phyloP scores from a whole-genome alignment of 2,113 vertebrate species.

The Alosa alosa region DNA sequence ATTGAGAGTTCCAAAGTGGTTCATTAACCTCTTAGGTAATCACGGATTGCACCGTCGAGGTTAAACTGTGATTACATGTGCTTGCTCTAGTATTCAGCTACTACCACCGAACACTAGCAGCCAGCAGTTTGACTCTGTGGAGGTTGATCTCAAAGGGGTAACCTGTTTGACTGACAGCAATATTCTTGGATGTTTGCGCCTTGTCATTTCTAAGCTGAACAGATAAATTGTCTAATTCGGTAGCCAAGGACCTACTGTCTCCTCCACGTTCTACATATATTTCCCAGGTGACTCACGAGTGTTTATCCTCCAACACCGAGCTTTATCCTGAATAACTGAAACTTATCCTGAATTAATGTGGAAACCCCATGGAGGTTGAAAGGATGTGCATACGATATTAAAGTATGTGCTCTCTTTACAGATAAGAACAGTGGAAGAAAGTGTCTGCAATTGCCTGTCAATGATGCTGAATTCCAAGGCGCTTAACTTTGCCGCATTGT shows the following conservation, averaged over 20 bases:
- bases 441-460: slow-evolving; percentile 28
- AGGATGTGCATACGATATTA: slow-evolving; percentile 37
- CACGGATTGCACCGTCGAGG: not conserved
- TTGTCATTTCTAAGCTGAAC: not conserved
- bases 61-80: not conserved
- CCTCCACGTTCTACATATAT: slow-evolving; percentile 24
- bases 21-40: slow-evolving; percentile 10
- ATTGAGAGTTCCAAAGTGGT: not conserved
- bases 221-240: not conserved
- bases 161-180: not conserved
- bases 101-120: not conserved
- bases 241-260: slow-evolving; percentile 2
- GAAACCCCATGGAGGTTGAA: slow-evolving; percentile 23
- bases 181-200: not conserved
- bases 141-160: not conserved
- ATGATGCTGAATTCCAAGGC: slow-evolving; percentile 26
- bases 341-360: slow-evolving; percentile 42
- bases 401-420: slow-evolving; percentile 25
- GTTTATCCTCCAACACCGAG: slow-evolving; percentile 25
- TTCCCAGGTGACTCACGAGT: slow-evolving; percentile 3
- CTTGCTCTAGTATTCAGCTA: not conserved
- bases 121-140: not conserved
- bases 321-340: slow-evolving; percentile 37
- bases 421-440: not conserved
- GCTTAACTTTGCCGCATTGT: slow-evolving; percentile 31